Evolutionary conservation across 23 tunicate genomes (phyloP).

Genomic region (Ciona savignyi): DNA sequence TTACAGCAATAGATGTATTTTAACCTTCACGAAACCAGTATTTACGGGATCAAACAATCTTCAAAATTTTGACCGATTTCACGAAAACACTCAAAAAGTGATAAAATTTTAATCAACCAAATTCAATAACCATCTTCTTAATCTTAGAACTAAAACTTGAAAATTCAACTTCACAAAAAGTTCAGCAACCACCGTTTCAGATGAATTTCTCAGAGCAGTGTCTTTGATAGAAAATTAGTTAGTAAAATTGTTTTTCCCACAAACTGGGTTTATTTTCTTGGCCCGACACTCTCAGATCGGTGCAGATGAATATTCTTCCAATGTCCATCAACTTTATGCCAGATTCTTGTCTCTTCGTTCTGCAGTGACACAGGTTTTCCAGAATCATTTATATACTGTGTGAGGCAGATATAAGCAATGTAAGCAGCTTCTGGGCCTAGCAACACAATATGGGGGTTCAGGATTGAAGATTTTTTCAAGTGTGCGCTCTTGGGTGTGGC

Average conservation of each 20-base stretch:
- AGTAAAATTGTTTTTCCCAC: not conserved
- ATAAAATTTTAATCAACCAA: too few species aligned
- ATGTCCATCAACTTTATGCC: constrained; percentile 45
- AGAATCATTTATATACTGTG: constrained; percentile 23
- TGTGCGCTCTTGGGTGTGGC: constrained; percentile 7
- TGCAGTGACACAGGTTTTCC: constrained; percentile 29
- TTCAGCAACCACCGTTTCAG: too few species aligned
- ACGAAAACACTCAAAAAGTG: too few species aligned
- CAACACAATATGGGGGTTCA: constrained; percentile 63
- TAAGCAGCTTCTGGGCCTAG: constrained; percentile 66
- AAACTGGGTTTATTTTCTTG: constrained; percentile 1
- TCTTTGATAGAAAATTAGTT: not conserved
- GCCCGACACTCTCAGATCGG: constrained; percentile 33
- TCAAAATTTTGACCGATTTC: too few species aligned
- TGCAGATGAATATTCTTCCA: constrained; percentile 77
- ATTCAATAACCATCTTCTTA: too few species aligned
- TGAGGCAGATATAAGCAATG: constrained; percentile 74
- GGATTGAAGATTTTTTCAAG: constrained; percentile 34
- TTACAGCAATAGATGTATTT: not conserved
- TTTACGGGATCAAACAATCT: too few species aligned
- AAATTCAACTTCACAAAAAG: too few species aligned
- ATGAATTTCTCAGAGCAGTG: too few species aligned
- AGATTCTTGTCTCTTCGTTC: constrained; percentile 77
- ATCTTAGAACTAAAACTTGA: too few species aligned
- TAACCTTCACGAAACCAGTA: too few species aligned